A percentile compares a stretch with the other conserved stretches of the same genome.
Evolutionary conservation across 2,888 invertebrate genomes (phyloP).

Genomic region (Polylopha cassiicola): DNA sequence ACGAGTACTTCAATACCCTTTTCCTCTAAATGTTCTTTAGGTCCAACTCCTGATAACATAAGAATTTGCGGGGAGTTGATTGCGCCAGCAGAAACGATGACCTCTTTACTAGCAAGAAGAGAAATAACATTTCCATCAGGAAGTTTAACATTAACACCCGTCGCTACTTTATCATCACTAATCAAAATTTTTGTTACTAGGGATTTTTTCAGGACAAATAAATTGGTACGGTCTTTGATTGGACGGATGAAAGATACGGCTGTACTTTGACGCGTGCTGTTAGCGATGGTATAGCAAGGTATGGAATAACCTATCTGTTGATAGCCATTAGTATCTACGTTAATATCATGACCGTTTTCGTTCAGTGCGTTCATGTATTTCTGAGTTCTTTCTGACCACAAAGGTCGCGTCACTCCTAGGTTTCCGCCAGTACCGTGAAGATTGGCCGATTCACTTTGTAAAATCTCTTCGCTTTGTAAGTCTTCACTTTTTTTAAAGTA

Average conservation of each 20-base stretch:
- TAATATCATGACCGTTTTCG: slow-evolving; percentile 38
- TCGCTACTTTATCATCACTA: slow-evolving; percentile 32
- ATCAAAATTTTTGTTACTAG: slow-evolving; percentile 41
- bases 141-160: slow-evolving; percentile 39
- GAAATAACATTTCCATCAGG: slow-evolving; percentile 26
- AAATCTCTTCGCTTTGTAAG: slow-evolving; percentile 1
- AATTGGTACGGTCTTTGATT: slow-evolving; percentile 38
- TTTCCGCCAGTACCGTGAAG: slow-evolving; percentile 49
- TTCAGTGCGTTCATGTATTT: slow-evolving; percentile 36
- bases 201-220: slow-evolving; percentile 43
- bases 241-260: slow-evolving; percentile 40
- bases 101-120: slow-evolving; percentile 38
- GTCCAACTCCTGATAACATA: slow-evolving; percentile 55
- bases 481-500: slow-evolving; percentile 11
- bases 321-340: slow-evolving; percentile 38
- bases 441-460: not conserved
- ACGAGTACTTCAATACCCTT: slow-evolving; percentile 34
- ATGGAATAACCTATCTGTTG: slow-evolving; percentile 38
- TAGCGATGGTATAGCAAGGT: slow-evolving; percentile 33
- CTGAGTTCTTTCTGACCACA: slow-evolving; percentile 9
- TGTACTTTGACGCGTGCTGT: slow-evolving; percentile 32
- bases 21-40: slow-evolving; percentile 39
- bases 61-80: slow-evolving; percentile 48
- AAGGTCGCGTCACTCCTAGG: slow-evolving; percentile 39
- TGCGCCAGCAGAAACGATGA: slow-evolving; percentile 49